Base-by-base conservation (phyloP, 2,113 vertebrate genomes). In the Seriola rivoliana region DNA sequence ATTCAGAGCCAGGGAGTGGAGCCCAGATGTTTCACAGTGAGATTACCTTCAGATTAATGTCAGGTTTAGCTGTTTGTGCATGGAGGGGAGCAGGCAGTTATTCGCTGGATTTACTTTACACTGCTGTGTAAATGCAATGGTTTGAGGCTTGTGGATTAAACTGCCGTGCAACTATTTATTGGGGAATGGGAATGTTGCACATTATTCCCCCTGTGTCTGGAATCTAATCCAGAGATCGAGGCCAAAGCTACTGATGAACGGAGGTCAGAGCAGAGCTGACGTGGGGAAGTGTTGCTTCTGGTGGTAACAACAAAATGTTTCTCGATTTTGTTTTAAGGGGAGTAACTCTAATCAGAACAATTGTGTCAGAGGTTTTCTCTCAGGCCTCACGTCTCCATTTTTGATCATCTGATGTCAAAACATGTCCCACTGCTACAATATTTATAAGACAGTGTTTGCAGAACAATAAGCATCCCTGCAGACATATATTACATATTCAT, bases 391-490 rank as follows among this genome's bases (percentile, higher is more conserved):
- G 32, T 55, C 60, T 50, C 8, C 29, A 55, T 58, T 52, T 67
- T 60, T 72, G 60, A 55, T 40, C 52, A 29, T 48, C 52, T 67
- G 32, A 75, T 62, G 63, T 81, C 63, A 75, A 73, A 60, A 58
- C 21, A 44, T 34, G 19, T 58, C 50, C 23, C 62, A 38, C 42
- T 67, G 48, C 17, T 17, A 1, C 3, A 34, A 6, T 23, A 48
- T 67, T 44, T 66, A 76, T 34, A 23, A 55, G 36, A n/a, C 4
- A 25, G 32, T 75, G 44, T 38, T 40, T 38, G 21, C 21, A 54
- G 55, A 16, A 23, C 19, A n/a, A 23, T n/a, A 54, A 54, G 46
- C 42, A 34, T n/a, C 71, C 44, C 42, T 44, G 8, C 8, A 50
- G 52, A 13, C n/a, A 65, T 32, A 40, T n/a, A 29, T 42, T 46